A percentile compares a stretch with the other conserved stretches of the same genome.
Evolutionary conservation across 2,797 vertebrate species (phyloP).

Genomic region (Spizella passerina): DNA sequence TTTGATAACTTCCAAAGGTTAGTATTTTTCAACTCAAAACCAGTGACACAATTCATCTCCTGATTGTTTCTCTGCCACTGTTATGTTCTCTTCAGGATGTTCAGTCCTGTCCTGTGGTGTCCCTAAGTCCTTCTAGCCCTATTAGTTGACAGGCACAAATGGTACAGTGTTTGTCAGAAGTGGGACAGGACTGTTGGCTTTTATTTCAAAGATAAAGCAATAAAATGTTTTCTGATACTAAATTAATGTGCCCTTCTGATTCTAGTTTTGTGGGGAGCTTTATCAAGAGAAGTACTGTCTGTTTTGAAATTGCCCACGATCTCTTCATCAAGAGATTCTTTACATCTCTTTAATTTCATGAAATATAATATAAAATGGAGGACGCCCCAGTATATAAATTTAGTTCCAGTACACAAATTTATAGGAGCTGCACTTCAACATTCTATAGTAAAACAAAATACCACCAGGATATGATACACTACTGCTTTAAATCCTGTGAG

Average conservation of each 20-base stretch:
- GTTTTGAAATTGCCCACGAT: background rate
- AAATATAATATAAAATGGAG: background rate
- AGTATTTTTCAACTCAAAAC: background rate
- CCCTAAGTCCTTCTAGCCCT: background rate
- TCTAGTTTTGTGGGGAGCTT: background rate
- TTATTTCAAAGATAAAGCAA: background rate
- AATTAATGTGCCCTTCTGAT: background rate
- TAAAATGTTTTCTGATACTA: background rate
- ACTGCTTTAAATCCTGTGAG: slow-evolving; percentile 51
- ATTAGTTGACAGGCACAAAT: slow-evolving; percentile 33
- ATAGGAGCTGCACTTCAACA: background rate
- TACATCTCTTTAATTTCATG: background rate
- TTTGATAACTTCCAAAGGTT: background rate
- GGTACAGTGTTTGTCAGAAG: background rate
- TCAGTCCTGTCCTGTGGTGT: background rate
- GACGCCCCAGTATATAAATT: background rate
- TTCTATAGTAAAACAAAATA: background rate
- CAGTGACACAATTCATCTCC: background rate
- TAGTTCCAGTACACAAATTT: background rate
- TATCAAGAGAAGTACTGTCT: background rate
- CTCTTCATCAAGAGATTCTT: background rate
- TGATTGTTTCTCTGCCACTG: background rate
- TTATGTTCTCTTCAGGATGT: background rate
- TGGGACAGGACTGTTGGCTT: background rate
- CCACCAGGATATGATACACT: background rate